A percentile compares a stretch with the other conserved stretches of the same genome.
Evolutionary conservation across 2,113 vertebrate genomes (phyloP).

Genomic region (Serranochromis macrocephalus): DNA sequence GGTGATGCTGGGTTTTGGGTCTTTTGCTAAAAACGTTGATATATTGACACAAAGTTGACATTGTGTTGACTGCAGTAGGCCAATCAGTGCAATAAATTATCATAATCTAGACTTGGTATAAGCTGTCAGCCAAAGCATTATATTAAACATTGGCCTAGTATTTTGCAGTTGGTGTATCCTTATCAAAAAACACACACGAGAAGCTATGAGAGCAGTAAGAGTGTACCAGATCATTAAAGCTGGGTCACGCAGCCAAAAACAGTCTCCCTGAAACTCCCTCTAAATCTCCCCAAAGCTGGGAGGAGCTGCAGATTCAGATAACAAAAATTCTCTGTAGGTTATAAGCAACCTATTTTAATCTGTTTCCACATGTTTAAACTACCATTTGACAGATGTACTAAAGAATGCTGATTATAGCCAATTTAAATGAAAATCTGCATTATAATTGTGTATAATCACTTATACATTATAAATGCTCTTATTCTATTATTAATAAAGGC

Average conservation of each 20-base stretch:
- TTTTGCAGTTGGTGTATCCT: not conserved
- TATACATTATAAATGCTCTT: constrained; percentile 9
- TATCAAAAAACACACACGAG: not conserved
- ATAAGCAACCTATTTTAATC: not conserved
- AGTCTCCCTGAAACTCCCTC: not conserved
- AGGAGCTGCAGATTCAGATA: not conserved
- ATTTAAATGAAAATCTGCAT: not conserved
- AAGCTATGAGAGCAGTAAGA: not conserved
- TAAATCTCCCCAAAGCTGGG: not conserved
- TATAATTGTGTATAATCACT: not conserved
- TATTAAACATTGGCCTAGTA: not conserved
- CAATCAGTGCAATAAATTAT: not conserved
- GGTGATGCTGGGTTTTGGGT: not conserved
- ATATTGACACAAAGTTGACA: not conserved
- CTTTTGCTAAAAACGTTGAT: not conserved
- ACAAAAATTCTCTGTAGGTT: not conserved
- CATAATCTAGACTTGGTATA: not conserved
- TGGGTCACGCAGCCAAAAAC: not conserved
- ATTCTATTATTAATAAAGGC: constrained; percentile 39
- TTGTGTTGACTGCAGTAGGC: not conserved
- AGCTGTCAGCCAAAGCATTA: not conserved
- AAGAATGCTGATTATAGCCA: not conserved
- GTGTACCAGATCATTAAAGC: not conserved
- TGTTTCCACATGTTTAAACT: not conserved
- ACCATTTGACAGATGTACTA: not conserved